phyloP scores from a whole-genome alignment of 2,113 vertebrate genomes.

The Alethe castanea region DNA sequence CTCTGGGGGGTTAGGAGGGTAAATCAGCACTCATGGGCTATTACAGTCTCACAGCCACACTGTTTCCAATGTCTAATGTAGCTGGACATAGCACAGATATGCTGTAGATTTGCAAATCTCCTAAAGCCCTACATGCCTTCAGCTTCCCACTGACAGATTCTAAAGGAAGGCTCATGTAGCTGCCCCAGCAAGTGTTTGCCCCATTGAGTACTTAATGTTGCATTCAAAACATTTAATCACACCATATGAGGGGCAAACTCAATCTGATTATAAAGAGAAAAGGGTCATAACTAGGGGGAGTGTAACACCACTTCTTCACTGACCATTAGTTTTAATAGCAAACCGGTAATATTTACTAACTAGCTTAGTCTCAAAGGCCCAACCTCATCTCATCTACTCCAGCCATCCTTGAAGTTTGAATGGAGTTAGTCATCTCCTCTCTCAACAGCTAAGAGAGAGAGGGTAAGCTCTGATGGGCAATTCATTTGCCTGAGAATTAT shows the following conservation, averaged over 20 bases:
- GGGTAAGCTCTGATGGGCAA: constrained; percentile 25
- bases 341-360: constrained; percentile 58
- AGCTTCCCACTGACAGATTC: constrained; percentile 19
- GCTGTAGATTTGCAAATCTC: background rate
- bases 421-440: constrained; percentile 8
- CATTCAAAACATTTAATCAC: constrained; percentile 58
- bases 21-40: background rate
- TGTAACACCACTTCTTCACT: constrained; percentile 61
- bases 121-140: background rate
- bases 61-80: background rate
- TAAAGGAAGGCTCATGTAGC: background rate
- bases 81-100: background rate
- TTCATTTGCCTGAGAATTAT: constrained; percentile 29
- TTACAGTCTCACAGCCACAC: background rate
- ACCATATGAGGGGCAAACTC: constrained; percentile 66
- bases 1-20: background rate
- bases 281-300: constrained; percentile 57
- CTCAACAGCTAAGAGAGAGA: background rate
- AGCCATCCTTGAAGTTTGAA: constrained; percentile 53
- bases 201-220: constrained; percentile 55
- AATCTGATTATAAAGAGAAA: constrained; percentile 60
- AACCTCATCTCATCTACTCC: constrained; percentile 58
- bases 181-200: constrained; percentile 8
- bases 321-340: constrained; percentile 65
- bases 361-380: constrained; percentile 60